Evolutionary conservation across 1,140 invertebrate species (phyloP).

Genomic region (Melitaea cinxia): DNA sequence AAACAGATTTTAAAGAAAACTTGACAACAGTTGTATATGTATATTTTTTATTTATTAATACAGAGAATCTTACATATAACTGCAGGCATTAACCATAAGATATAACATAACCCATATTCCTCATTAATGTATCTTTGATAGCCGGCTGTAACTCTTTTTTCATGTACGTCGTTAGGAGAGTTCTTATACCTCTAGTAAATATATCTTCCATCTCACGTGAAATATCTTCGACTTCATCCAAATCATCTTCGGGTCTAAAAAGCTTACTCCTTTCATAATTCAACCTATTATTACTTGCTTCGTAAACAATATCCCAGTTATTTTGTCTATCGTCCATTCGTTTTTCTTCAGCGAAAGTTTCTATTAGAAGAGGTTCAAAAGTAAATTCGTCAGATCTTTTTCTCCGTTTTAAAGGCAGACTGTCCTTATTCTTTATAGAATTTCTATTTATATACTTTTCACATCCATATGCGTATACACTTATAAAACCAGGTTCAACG

Average conservation of each 20-base stretch:
- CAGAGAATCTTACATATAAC: neutral
- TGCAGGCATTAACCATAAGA: slow-evolving; percentile 84
- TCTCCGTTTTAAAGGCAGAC: slow-evolving; percentile 63
- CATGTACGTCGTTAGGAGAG: slow-evolving; percentile 91
- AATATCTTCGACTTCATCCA: slow-evolving; percentile 84
- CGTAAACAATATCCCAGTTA: slow-evolving; percentile 67
- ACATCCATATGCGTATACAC: slow-evolving; percentile 91
- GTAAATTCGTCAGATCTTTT: slow-evolving; percentile 67
- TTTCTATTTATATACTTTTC: slow-evolving; percentile 81
- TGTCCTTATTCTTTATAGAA: slow-evolving; percentile 71
- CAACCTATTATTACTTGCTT: slow-evolving; percentile 57
- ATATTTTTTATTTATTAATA: neutral
- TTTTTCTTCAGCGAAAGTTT: slow-evolving; percentile 37
- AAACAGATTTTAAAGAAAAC: no score
- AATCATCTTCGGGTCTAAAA: slow-evolving; percentile 72
- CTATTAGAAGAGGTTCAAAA: slow-evolving; percentile 61
- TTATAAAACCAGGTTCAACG: slow-evolving; percentile 90
- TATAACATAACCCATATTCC: slow-evolving; percentile 92
- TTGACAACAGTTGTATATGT: no score
- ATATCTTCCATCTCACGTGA: slow-evolving; percentile 91
- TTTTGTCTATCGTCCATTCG: slow-evolving; percentile 66
- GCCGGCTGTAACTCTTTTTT: slow-evolving; percentile 91
- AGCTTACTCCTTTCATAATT: slow-evolving; percentile 75
- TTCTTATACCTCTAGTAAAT: slow-evolving; percentile 89
- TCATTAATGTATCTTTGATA: slow-evolving; percentile 91